Conservation (phyloP, 2,888 invertebrate genomes). For the Hirtodrosophila duncani region DNA sequence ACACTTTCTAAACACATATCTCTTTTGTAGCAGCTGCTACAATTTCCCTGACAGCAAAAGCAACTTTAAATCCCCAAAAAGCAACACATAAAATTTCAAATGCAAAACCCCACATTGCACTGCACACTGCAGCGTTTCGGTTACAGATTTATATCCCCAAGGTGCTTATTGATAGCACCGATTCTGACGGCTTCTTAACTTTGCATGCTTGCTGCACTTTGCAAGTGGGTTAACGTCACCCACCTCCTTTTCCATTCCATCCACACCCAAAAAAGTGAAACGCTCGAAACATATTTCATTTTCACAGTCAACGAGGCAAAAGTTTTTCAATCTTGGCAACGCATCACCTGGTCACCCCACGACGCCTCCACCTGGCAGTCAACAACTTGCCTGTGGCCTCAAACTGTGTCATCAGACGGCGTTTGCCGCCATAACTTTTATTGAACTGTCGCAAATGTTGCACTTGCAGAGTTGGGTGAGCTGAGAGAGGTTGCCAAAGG, state of each 20-base stretch:
- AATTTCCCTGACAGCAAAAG: conserved; percentile 47
- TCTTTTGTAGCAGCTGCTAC: conserved; percentile 9
- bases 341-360: conserved; percentile 21
- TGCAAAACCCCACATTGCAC: not conserved
- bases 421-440: conserved; percentile 64
- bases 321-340: conserved; percentile 64
- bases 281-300: conserved; percentile 62
- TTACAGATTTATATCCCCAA: conserved; percentile 34
- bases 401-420: conserved; percentile 64
- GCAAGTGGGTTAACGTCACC: conserved; percentile 17
- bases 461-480: not conserved
- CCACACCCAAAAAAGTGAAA: conserved; percentile 15
- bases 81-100: conserved; percentile 26
- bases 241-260: not conserved
- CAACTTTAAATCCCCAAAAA: conserved; percentile 41
- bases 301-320: conserved; percentile 60
- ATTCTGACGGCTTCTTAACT: conserved; percentile 8
- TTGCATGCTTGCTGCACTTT: conserved; percentile 27
- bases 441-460: conserved; percentile 59
- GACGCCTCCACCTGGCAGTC: not conserved
- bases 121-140: not conserved
- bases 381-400: conserved; percentile 8
- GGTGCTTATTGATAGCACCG: conserved; percentile 48
- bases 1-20: too few species aligned
- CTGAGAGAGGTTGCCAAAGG: conserved; percentile 36